Percentiles rank a stretch among this genome's conserved stretches.
Conservation (phyloP, 2,113 vertebrate genomes). For the Malaclemys terrapin region DNA sequence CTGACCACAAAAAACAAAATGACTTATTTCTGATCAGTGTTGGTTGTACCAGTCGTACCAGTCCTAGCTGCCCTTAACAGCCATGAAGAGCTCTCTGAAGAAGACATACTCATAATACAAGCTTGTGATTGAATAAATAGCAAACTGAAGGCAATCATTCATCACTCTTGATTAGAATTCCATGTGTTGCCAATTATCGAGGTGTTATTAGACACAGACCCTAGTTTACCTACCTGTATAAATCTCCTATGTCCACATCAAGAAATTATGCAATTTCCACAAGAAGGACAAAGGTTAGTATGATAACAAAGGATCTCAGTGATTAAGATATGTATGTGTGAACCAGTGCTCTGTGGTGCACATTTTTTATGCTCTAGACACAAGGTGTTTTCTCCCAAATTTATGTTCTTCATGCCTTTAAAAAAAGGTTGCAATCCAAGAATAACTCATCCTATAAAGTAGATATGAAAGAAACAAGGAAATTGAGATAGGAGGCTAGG, state of each 20-base stretch:
- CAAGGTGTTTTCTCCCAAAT: neutral
- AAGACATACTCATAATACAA: neutral
- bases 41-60: neutral
- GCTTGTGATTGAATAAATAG: neutral
- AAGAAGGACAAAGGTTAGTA: neutral
- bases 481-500: neutral
- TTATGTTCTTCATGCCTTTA: neutral
- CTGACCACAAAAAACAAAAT: neutral
- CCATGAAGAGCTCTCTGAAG: fast-evolving
- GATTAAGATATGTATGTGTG: neutral
- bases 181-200: neutral
- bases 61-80: neutral
- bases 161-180: neutral
- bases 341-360: neutral
- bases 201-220: neutral
- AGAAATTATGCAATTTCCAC: neutral
- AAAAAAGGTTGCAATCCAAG: neutral
- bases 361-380: neutral
- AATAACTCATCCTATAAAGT: neutral
- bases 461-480: neutral
- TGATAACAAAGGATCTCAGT: neutral
- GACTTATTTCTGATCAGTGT: neutral
- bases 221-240: neutral
- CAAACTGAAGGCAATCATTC: neutral
- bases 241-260: neutral